Evolutionary conservation across 2,113 vertebrate genomes (phyloP).

Genomic region (Heliornis fulica): DNA sequence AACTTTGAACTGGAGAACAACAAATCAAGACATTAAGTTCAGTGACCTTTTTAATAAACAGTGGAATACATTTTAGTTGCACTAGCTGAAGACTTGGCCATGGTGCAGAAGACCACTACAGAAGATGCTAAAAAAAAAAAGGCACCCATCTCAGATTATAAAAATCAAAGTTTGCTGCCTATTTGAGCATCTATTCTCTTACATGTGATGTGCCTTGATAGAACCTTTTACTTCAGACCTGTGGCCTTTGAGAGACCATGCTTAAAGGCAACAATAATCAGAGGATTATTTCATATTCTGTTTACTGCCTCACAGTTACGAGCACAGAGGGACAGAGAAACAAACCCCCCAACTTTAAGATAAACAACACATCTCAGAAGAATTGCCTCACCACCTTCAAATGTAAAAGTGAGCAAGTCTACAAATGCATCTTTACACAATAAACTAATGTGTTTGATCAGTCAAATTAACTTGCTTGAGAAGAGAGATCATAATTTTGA

Average conservation of each 20-base stretch:
- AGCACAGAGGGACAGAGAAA: not conserved
- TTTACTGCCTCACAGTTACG: not conserved
- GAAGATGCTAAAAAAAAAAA: not conserved
- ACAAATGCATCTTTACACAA: not conserved
- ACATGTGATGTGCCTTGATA: not conserved
- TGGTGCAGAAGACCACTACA: not conserved
- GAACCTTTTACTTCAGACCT: not conserved
- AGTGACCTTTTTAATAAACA: not conserved
- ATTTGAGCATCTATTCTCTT: not conserved
- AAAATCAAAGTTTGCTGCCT: not conserved
- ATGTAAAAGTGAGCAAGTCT: not conserved
- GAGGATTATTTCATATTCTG: not conserved
- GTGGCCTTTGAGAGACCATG: not conserved
- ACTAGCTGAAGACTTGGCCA: not conserved
- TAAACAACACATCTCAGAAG: constrained; percentile 14
- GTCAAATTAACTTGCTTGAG: not conserved
- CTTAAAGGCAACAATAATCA: not conserved
- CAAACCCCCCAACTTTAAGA: not conserved
- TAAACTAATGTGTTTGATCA: not conserved
- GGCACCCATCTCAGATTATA: not conserved
- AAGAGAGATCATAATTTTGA: not conserved
- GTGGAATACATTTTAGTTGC: not conserved
- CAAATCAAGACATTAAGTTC: not conserved
- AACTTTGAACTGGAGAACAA: not conserved
- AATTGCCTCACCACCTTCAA: not conserved